Percentiles rank a stretch among this genome's conserved stretches.
phyloP scores from a whole-genome alignment of 2,888 invertebrate species.

The Drosophila quinaria region DNA sequence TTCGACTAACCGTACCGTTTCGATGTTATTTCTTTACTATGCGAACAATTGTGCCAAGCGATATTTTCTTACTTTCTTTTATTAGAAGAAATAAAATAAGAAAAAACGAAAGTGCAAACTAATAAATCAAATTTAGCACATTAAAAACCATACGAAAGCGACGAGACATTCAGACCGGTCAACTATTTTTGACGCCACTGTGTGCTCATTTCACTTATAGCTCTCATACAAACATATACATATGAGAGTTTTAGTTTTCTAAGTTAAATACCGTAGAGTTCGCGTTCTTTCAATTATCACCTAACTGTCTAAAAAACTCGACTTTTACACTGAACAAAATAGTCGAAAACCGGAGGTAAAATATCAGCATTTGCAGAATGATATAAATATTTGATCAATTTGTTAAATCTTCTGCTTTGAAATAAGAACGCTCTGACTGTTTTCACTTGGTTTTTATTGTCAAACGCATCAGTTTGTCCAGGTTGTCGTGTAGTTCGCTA shows the following conservation, averaged over 20 bases:
- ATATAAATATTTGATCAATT: neutral
- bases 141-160: slow-evolving; percentile 11
- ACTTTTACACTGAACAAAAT: slow-evolving; percentile 21
- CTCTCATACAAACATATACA: neutral
- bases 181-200: slow-evolving; percentile 44
- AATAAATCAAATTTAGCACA: slow-evolving; percentile 31
- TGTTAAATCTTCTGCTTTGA: too few relatives aligned
- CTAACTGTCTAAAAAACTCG: slow-evolving; percentile 3
- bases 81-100: slow-evolving; percentile 29
- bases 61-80: slow-evolving; percentile 53
- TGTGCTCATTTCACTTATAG: slow-evolving; percentile 41
- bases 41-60: slow-evolving; percentile 7
- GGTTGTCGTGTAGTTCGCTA: slow-evolving; percentile 64
- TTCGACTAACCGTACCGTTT: slow-evolving; percentile 31
- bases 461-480: slow-evolving; percentile 58
- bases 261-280: slow-evolving; percentile 26
- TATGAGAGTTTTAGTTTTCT: slow-evolving; percentile 33
- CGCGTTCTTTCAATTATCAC: slow-evolving; percentile 75
- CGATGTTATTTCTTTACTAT: slow-evolving; percentile 42
- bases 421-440: neutral
- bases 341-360: neutral
- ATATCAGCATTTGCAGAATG: neutral
- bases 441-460: slow-evolving; percentile 54
- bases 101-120: slow-evolving; percentile 61
- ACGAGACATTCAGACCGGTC: neutral